Percentiles rank a stretch among this genome's conserved stretches.
Evolutionary conservation across 2,888 invertebrate species (phyloP).

Genomic region (Thereva unica): DNA sequence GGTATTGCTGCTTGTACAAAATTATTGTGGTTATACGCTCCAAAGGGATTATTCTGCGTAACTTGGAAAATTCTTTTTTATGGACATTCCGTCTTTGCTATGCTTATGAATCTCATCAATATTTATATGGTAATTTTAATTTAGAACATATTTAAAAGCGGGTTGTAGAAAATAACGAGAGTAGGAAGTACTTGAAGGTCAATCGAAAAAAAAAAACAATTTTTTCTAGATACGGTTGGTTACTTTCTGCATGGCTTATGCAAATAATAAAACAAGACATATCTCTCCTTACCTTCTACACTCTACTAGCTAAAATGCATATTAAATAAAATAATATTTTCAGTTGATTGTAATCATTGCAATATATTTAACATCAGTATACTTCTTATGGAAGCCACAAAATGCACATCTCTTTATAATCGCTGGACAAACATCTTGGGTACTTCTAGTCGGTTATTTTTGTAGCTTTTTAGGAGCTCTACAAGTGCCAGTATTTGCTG

Average conservation of each 20-base stretch:
- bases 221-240: neutral
- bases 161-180: too few relatives aligned
- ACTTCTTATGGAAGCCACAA: slow-evolving; percentile 75
- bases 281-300: too few relatives aligned
- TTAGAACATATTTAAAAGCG: neutral
- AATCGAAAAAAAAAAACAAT: too few relatives aligned
- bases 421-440: slow-evolving; percentile 75
- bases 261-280: too few relatives aligned
- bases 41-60: slow-evolving; percentile 63
- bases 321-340: slow-evolving; percentile 47
- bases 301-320: too few relatives aligned
- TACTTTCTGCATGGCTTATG: slow-evolving; percentile 1
- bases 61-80: slow-evolving; percentile 58
- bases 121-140: slow-evolving; percentile 50
- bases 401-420: slow-evolving; percentile 69
- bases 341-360: slow-evolving; percentile 70
- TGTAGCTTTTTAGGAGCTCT: slow-evolving; percentile 76
- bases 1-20: slow-evolving; percentile 51
- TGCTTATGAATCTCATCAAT: slow-evolving; percentile 52
- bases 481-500: slow-evolving; percentile 74
- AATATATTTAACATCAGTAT: slow-evolving; percentile 72
- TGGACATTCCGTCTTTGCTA: slow-evolving; percentile 53
- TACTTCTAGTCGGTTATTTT: slow-evolving; percentile 73
- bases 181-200: too few relatives aligned
- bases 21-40: slow-evolving; percentile 63